Evolutionary conservation across 2,797 vertebrate genomes (phyloP), one percentile per base, ranked within the genome.

Genomic region (Sebastes jordani): DNA sequence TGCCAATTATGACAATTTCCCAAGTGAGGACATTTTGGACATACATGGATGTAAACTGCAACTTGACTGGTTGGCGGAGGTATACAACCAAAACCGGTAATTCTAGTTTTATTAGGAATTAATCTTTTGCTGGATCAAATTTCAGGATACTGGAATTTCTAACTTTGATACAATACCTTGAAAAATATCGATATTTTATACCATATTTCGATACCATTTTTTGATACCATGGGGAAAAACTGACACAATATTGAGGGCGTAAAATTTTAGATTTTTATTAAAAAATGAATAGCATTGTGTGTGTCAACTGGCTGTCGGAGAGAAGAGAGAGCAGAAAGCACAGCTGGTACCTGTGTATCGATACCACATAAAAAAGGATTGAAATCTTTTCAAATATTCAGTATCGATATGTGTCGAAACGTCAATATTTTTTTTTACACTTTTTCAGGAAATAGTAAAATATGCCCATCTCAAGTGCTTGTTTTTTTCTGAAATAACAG

Each of bases 71-170:
- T 22, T 22, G 49, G n/a, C 9, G 20, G 20, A 22, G 49, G 20
- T 1, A 9, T 49, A 49, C 46, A 49, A 20, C 46, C 46, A 0
- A 0, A 9, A 52, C 7, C 3, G 52, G 4, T 54, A 22, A 54
- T 22, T 54, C 16, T 54, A 52, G 18, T 52, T n/a, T 52, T 2
- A n/a, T 38, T 10, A 6, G 1, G 11, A 5, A 10, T 46, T 22
- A 13, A 29, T 66, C 1, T 0, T 59, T 7, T 59, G 7, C 14
- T 59, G 0, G 3, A 34, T 59, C 18, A 20, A 49, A 49, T 49
- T 49, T 49, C 42, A 46, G 1, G 25, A 49, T 52, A 52, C 46
- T n/a, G 46, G 18, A 52, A 52, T 52, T 52, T 52, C 18, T 52
- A 52, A 52, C 0, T 52, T 52, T 4, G 46, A 52, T 52, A 52